phyloP scores from a whole-genome alignment of 2,888 invertebrate species.

The Apamea monoglypha region DNA sequence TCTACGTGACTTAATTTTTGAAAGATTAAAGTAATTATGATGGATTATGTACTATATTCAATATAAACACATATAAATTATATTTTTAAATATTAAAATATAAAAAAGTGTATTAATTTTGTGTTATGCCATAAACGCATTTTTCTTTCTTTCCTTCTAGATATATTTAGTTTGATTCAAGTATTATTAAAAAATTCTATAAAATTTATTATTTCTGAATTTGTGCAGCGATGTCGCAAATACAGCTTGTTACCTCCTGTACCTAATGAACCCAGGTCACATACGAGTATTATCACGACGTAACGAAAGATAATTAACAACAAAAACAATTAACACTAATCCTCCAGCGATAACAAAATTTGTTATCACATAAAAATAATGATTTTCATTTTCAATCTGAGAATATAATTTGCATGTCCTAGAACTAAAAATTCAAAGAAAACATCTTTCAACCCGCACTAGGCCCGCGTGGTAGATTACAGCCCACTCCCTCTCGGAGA shows the following conservation, averaged over 20 bases:
- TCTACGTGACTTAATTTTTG: background rate
- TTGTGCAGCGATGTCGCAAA: background rate
- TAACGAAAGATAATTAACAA: constrained; percentile 18
- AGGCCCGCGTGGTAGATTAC: background rate
- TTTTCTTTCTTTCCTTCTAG: too few species aligned
- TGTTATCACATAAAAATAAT: constrained; percentile 12
- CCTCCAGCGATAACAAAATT: background rate
- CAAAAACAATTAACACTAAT: constrained; percentile 4
- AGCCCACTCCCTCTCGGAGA: too few species aligned
- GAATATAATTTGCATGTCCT: background rate
- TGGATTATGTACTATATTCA: too few species aligned
- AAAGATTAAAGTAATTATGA: constrained; percentile 25
- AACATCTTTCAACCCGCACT: too few species aligned
- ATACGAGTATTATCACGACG: background rate
- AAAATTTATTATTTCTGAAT: background rate
- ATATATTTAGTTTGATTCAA: background rate
- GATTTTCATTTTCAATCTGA: background rate
- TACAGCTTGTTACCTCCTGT: background rate
- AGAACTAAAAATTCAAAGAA: too few species aligned
- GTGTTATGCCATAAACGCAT: too few species aligned
- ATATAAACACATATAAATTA: too few species aligned
- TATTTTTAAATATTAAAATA: too few species aligned
- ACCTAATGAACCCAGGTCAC: background rate
- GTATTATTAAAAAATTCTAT: background rate
- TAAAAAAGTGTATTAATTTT: too few species aligned